Percentiles rank a stretch among this genome's conserved stretches.
phyloP scores from a whole-genome alignment of 2,888 invertebrate species.

The Campoletis raptor region DNA sequence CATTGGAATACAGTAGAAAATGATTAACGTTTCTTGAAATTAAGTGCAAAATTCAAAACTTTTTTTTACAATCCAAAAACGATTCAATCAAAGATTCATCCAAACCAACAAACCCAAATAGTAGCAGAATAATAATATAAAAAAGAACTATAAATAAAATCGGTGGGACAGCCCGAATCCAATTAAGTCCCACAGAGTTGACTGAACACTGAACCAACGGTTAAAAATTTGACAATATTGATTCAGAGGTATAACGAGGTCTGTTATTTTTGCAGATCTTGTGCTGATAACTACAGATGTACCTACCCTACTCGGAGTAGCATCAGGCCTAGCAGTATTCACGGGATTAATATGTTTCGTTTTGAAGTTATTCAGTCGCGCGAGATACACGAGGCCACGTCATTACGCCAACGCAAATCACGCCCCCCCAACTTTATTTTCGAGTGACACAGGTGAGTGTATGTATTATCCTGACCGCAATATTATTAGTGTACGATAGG shows the following conservation, averaged over 20 bases:
- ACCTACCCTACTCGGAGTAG: conserved; percentile 94
- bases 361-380: conserved; percentile 92
- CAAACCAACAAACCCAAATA: too few species aligned
- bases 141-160: too few species aligned
- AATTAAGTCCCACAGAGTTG: too few species aligned
- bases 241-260: conserved; percentile 27
- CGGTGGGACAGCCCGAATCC: too few species aligned
- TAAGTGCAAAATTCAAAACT: too few species aligned
- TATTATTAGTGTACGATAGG: conserved; percentile 1
- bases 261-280: conserved; percentile 87
- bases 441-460: conserved; percentile 92
- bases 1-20: too few species aligned
- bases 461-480: conserved; percentile 55
- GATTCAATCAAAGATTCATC: too few species aligned
- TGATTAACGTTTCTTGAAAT: too few species aligned
- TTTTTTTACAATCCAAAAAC: too few species aligned
- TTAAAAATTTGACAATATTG: conserved; percentile 18
- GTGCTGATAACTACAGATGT: conserved; percentile 93
- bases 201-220: too few species aligned
- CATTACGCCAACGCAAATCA: conserved; percentile 94
- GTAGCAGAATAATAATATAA: too few species aligned
- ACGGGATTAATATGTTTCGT: conserved; percentile 96
- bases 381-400: conserved; percentile 88
- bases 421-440: conserved; percentile 94
- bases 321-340: conserved; percentile 94